Evolutionary conservation across 2,888 invertebrate genomes (phyloP), one percentile per base, ranked within the genome.

Genomic region (Helleia helle): DNA sequence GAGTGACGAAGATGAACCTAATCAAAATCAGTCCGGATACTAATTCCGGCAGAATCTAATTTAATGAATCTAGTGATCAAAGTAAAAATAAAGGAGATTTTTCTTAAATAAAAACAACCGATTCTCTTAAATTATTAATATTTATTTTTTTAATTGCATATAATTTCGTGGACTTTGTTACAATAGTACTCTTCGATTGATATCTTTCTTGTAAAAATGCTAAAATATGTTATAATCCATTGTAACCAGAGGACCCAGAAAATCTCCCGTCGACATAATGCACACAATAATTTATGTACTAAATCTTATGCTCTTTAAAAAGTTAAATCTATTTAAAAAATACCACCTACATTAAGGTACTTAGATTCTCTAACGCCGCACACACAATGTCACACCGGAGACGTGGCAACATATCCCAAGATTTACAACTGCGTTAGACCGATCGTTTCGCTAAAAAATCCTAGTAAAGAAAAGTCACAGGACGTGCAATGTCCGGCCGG

Each of bases 101-200:
- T n/a, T n/a, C n/a, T n/a, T n/a, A n/a, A n/a, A n/a, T n/a, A n/a
- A 43, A 71, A 69, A 72, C 68, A 60, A 58, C 56, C 42, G 14
- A 47, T 53, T 46, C 71, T n/a, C 80, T 81, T 83, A 83, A 74
- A 77, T 80, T 79, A 80, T 77, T 77, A 75, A 81, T 76, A 56
- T 65, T 83, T 80, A 80, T 68, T 79, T 34, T 81, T 62, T 80
- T 71, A 74, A 77, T 79, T 80, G 80, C 81, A 83, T 84, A 81
- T 76, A 83, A 84, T 83, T 81, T 77, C 81, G 81, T 83, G 84
- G 81, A 84, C 83, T 81, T 83, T 79, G 80, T 81, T 79, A 80
- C 77, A 80, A 80, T 81, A 80, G 77, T 80, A 75, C 69, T 79
- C 71, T 34, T 75, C 71, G 59, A 72, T 65, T 77, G 79, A 77